Evolutionary conservation across 1,140 invertebrate genomes (phyloP), one percentile per base, ranked within the genome.

Genomic region (Gonioctena quinquepunctata): DNA sequence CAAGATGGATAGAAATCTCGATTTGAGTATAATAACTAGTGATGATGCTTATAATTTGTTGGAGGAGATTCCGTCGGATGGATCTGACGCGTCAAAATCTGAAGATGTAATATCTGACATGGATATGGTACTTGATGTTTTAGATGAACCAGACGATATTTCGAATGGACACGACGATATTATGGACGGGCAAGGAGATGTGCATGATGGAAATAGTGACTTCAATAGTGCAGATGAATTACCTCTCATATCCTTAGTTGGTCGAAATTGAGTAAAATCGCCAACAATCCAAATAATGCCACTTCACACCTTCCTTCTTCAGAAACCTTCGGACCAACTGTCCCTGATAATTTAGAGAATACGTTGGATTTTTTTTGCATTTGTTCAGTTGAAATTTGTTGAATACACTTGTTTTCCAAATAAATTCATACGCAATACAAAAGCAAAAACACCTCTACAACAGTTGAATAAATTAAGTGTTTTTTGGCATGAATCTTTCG

Each of bases 401-500:
- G 8, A 42, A 42, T 42, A 42, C 28, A 11, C 28, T 42, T 42
- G 28, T 42, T 42, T 42, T 42, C 8, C 28, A 42, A 42, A 42
- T n/a, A 42, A 42, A 42, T 42, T 42, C n/a, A 42, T 42, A 42
- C 8, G 28, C 28, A 42, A n/a, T 42, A 42, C 11, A 42, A 42
- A 42, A 42, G 28, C 11, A 42, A 42, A 8, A 13, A 42, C 28
- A 42, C 28, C n/a, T n/a, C 28, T 11, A 42, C 33, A 13, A 42
- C 27, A 63, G 48, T 18, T 19, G 33, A 63, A 19, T 26, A 67
- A 33, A 57, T 67, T 8, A 28, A 57, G 19, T 27, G n/a, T 19
- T 67, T 67, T 27, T 22, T 67, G 65, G 49, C 26, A 67, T 67
- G 7, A 67, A 67, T 57, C 25, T 67, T 52, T 26, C 42, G 19